Evolutionary conservation across 2,113 vertebrate genomes (phyloP), one percentile per base, ranked within the genome.

Genomic region (Oreocharis arfaki): DNA sequence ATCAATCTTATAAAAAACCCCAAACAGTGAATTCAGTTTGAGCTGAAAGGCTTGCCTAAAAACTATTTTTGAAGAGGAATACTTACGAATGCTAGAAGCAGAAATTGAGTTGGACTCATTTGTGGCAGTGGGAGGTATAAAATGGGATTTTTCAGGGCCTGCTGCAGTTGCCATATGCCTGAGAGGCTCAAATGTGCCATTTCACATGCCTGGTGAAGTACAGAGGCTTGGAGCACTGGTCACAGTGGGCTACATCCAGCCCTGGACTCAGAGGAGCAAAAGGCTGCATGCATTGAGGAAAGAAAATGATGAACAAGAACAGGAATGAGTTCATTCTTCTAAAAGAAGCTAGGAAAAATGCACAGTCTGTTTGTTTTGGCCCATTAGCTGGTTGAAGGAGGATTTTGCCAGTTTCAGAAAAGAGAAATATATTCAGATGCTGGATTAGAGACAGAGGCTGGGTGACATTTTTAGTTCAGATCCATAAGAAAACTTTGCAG

Each of bases 1-100:
- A 32, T 6, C 16, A 26, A 5, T 14, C 22, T 32, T 23, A 16
- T n/a, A 53, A 30, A 14, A 33, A 10, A 1, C 4, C 4, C 0
- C 23, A 47, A 44, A 50, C 3, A 39, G 0, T 30, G 23, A 47
- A 30, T 8, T 74, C 28, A 16, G 44, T 70, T 28, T 61, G 44
- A 73, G 47, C 22, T 41, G 28, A 61, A 67, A 86, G 27, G 9
- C 20, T 71, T 83, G n/a, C 30, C 63, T 56, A 60, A 78, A 94
- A 75, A 13, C 10, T 23, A 0, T 20, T 85, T 92, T 27, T 49
- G 21, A 88, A 67, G 53, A 73, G 19, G 12, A 78, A 67, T 13
- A 16, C 47, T 88, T 59, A 60, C 23, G 59, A 39, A 39, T 41
- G 19, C 7, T 64, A 68, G 47, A 63, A 71, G 35, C 16, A 49